Percentiles rank a stretch among this genome's conserved stretches.
phyloP scores from a whole-genome alignment of 2,113 vertebrate genomes.

The Cygnus atratus region DNA sequence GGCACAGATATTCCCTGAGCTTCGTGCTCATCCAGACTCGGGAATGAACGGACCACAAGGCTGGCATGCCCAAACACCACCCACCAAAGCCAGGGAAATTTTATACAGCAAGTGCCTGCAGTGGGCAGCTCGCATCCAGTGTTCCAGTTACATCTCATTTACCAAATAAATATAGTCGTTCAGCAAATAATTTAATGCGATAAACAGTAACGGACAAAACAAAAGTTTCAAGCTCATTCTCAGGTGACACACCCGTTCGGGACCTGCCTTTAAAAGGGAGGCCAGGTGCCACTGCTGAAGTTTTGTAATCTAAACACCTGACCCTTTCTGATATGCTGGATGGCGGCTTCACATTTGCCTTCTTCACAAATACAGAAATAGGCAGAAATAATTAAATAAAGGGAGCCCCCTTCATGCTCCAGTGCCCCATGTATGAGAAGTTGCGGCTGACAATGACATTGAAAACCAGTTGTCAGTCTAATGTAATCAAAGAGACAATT shows the following conservation, averaged over 20 bases:
- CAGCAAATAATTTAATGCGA: background rate
- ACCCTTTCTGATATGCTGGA: background rate
- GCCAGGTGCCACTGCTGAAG: background rate
- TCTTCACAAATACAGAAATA: constrained; percentile 7
- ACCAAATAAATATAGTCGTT: background rate
- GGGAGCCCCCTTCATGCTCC: constrained; percentile 52
- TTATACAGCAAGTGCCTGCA: background rate
- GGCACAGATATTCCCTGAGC: background rate
- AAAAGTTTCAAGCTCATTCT: background rate
- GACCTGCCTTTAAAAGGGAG: background rate
- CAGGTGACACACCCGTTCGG: fast-evolving
- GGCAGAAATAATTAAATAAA: constrained; percentile 70
- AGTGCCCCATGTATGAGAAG: constrained; percentile 6
- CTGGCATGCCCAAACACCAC: background rate
- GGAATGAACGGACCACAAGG: background rate
- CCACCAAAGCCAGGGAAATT: background rate
- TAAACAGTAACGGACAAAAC: background rate
- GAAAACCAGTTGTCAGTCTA: constrained; percentile 76
- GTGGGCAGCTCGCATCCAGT: background rate
- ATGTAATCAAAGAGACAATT: constrained; percentile 74
- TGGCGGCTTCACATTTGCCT: background rate
- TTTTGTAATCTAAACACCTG: background rate
- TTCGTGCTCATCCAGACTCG: fast-evolving
- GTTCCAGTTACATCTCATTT: background rate
- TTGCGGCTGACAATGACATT: constrained; percentile 70